These are phyloP conservation scores for Alosa alosa DNA, from an alignment of 2,113 vertebrate genomes.

Conservation along the genomic window DNA sequence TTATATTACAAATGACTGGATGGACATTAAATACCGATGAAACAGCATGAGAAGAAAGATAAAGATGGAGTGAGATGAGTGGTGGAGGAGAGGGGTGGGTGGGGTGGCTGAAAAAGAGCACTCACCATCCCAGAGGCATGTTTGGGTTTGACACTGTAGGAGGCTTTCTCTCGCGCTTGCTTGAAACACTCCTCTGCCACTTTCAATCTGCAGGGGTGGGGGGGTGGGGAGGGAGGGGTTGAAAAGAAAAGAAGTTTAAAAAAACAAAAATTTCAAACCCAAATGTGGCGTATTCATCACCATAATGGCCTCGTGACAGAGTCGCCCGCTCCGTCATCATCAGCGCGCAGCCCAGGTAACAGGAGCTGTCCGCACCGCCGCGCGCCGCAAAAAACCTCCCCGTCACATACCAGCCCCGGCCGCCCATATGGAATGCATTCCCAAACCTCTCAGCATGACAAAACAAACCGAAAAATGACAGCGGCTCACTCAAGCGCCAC, in stretches of 20 bases:
- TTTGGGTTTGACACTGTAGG: constrained; percentile 89
- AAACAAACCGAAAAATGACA: constrained; percentile 14
- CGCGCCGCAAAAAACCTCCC: neutral
- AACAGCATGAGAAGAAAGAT: neutral
- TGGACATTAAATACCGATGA: neutral
- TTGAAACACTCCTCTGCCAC: constrained; percentile 86
- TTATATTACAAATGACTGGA: neutral
- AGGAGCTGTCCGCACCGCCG: neutral
- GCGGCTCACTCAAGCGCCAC: neutral
- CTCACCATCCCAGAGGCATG: constrained; percentile 91
- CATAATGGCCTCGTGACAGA: constrained; percentile 11
- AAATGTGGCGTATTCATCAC: neutral
- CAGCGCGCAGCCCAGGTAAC: neutral
- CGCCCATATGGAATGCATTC: constrained; percentile 16
- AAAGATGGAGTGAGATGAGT: neutral
- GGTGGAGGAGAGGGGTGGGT: neutral
- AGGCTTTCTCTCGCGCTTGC: constrained; percentile 84
- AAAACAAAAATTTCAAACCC: constrained; percentile 15
- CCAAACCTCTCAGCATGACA: constrained; percentile 10
- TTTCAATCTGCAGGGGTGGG: constrained; percentile 78
- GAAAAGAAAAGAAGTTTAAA: neutral
- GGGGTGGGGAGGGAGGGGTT: too few relatives aligned
- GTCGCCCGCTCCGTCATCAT: neutral
- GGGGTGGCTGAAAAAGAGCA: constrained; percentile 30
- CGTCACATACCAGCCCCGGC: neutral